Conservation (phyloP, 2,113 vertebrate genomes). For the Gymnarchus niloticus region DNA sequence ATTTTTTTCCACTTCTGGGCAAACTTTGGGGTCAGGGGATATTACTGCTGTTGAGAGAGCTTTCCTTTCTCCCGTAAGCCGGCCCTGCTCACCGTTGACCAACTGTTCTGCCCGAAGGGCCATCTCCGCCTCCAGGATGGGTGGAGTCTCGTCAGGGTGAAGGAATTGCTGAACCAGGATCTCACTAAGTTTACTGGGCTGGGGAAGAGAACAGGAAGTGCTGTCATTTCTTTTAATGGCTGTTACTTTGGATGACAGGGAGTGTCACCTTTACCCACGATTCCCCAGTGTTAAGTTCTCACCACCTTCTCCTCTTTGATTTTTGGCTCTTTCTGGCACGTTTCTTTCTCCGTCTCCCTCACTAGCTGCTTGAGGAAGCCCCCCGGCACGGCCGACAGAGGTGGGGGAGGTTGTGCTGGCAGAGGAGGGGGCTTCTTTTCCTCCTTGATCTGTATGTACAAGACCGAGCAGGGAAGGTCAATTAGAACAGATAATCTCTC, state of each 20-base stretch:
- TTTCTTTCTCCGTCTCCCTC: slow-evolving; percentile 84
- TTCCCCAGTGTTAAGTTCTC: slow-evolving; percentile 8
- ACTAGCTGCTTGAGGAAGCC: slow-evolving; percentile 94
- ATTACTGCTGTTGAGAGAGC: not conserved
- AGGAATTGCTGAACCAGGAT: slow-evolving; percentile 65
- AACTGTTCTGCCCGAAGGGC: slow-evolving; percentile 37
- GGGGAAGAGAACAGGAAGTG: slow-evolving; percentile 20
- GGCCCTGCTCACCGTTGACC: slow-evolving; percentile 39
- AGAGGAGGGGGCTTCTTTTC: slow-evolving; percentile 70
- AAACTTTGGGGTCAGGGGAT: slow-evolving; percentile 15
- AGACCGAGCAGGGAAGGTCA: not conserved
- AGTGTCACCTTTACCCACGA: not conserved
- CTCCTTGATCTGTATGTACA: slow-evolving; percentile 77
- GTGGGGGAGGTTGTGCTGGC: slow-evolving; percentile 58
- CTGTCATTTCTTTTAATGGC: not conserved
- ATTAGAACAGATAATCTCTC: not conserved
- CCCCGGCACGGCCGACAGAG: slow-evolving; percentile 75
- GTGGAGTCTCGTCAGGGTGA: slow-evolving; percentile 53
- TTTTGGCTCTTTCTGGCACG: slow-evolving; percentile 63
- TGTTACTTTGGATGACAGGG: not conserved
- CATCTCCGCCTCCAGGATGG: slow-evolving; percentile 56
- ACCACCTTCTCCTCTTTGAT: slow-evolving; percentile 58
- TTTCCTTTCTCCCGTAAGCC: slow-evolving; percentile 28
- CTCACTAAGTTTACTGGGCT: slow-evolving; percentile 58
- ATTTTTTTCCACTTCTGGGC: not conserved